Conservation (phyloP, 2,888 invertebrate genomes). For the Clepsis dumicolana region DNA sequence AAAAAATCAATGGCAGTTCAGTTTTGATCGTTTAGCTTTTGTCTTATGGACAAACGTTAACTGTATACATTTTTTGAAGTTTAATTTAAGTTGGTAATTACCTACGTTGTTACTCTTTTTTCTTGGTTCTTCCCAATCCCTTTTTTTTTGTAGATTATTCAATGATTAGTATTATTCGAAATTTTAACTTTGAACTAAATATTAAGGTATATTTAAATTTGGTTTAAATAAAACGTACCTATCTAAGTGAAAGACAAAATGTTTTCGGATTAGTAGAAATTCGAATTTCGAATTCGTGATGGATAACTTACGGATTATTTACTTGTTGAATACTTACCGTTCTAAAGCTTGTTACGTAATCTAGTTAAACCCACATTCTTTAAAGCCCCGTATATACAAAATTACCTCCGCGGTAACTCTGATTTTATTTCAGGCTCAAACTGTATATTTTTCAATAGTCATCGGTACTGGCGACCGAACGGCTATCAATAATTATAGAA, state of each 20-base stretch:
- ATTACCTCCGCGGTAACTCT: not conserved
- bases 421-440: not conserved
- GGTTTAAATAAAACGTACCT: conserved; percentile 3
- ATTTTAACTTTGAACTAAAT: not conserved
- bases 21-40: no score
- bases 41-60: not conserved
- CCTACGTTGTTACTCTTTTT: not conserved
- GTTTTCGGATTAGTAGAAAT: not conserved
- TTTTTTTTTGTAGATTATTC: not conserved
- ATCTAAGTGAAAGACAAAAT: not conserved
- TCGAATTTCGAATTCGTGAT: not conserved
- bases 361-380: not conserved
- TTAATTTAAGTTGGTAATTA: no score
- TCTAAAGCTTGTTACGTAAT: not conserved
- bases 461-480: conserved; percentile 17
- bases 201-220: no score
- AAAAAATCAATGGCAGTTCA: no score
- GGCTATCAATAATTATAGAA: conserved; percentile 48
- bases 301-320: not conserved
- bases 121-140: not conserved
- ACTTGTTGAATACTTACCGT: not conserved
- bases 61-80: no score
- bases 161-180: not conserved
- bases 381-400: not conserved
- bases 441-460: not conserved